A percentile compares a stretch with the other conserved stretches of the same genome.
Evolutionary conservation across 2,797 vertebrate species (phyloP).

Genomic region (Ambastaia sidthimunki): DNA sequence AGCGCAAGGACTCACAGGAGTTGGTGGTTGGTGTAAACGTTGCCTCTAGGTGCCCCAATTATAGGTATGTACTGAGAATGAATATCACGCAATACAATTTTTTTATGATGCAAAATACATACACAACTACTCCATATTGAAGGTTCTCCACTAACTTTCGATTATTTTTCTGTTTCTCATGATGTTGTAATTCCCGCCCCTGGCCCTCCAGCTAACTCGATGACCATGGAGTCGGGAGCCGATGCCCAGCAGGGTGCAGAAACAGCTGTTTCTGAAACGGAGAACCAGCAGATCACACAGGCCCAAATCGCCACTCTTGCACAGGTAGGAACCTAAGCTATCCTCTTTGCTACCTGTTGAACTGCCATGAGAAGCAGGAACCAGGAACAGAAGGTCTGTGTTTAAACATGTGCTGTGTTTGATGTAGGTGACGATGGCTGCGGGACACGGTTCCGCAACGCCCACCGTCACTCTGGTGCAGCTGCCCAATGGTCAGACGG

Average conservation of each 20-base stretch:
- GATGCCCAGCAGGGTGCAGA: constrained; percentile 97
- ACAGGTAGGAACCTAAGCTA: constrained; percentile 81
- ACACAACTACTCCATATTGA: too few relatives aligned
- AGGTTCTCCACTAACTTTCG: too few relatives aligned
- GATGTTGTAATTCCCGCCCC: not conserved
- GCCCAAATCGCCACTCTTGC: constrained; percentile 87
- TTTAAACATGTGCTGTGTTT: not conserved
- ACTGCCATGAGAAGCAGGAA: not conserved
- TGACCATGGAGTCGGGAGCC: constrained; percentile 98
- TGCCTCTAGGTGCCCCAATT: constrained; percentile 92
- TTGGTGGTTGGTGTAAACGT: constrained; percentile 97
- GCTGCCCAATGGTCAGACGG: constrained; percentile 94
- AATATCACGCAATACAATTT: not conserved
- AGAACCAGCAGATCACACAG: constrained; percentile 84
- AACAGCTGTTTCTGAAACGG: constrained; percentile 91
- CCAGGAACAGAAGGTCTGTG: not conserved
- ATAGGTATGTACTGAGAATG: constrained; percentile 79
- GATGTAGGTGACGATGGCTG: constrained; percentile 83
- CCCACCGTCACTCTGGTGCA: constrained; percentile 94
- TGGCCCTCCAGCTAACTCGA: constrained; percentile 84
- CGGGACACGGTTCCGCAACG: constrained; percentile 84
- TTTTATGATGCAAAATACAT: too few relatives aligned
- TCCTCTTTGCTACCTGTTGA: not conserved
- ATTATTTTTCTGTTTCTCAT: too few relatives aligned
- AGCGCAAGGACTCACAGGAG: constrained; percentile 96